Evolutionary conservation across 2,797 vertebrate genomes (phyloP), one percentile per base, ranked within the genome.

Genomic region (Brotula barbata): DNA sequence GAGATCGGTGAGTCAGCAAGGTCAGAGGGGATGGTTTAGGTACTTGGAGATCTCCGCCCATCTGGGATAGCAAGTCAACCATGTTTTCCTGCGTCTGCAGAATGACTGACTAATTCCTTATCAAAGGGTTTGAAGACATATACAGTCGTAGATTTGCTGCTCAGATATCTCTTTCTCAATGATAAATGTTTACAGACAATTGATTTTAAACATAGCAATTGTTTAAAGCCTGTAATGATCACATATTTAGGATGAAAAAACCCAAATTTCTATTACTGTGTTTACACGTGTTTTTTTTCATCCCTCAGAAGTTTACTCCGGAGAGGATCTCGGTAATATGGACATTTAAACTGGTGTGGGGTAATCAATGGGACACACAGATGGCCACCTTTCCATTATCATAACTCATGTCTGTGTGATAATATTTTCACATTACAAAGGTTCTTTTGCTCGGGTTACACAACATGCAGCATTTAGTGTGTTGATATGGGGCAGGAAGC

Each of bases 1-100:
- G 87, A 91, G 92, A 92, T 93, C 92, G 94, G 94, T 95, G 94
- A 96, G 94, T 96, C 85, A 75, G 2, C 61, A 37, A n/a, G 71
- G 74, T 59, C 64, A 62, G 77, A 51, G 75, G 75, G 66, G 58
- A 46, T 48, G 44, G 61, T 56, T 69, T 56, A 58, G 52, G 56
- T 74, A 45, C 45, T 49, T 14, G 43, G 65, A 78, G 58, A 57
- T 53, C 42, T 58, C 43, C 43, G 53, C 65, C 65, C 59, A 41
- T 56, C 31, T 7, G 68, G 67, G 58, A 40, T 62, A 16, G 14
- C 72, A 55, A 50, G 42, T 68, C 52, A 59, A 63, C 58, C 25
- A 28, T 28, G 25, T 77, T 52, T 52, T 73, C 47, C 46, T 52
- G 43, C 57, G 28, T 76, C 47, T 64, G 36, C 41, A 61, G 52